phyloP scores from a whole-genome alignment of 2,888 invertebrate genomes.

The Aleiodes testaceus region DNA sequence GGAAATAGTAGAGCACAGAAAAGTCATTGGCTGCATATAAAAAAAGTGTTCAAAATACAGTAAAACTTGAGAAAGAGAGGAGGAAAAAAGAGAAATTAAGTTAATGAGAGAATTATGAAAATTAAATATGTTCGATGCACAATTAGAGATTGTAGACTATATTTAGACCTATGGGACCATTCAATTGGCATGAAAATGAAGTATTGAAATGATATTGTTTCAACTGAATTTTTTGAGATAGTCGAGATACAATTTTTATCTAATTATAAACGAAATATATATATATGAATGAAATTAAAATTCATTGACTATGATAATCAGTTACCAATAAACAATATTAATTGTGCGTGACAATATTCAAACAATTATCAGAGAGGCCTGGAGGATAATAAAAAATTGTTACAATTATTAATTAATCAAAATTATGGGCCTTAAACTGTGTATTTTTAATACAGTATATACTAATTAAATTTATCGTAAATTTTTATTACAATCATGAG shows the following conservation, averaged over 20 bases:
- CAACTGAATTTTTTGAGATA: no score
- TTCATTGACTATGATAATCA: conserved; percentile 11
- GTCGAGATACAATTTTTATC: not conserved
- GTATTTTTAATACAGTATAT: conserved; percentile 44
- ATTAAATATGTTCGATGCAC: conserved; percentile 2
- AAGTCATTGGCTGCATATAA: conserved; percentile 68
- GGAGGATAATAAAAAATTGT: not conserved
- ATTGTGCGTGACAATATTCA: conserved; percentile 37
- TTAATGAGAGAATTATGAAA: not conserved
- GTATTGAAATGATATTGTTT: conserved; percentile 16
- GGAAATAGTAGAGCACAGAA: conserved; percentile 61
- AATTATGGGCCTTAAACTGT: conserved; percentile 18
- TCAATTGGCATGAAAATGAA: conserved; percentile 6
- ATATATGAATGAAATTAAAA: not conserved
- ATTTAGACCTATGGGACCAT: conserved; percentile 18
- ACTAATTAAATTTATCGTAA: conserved; percentile 25
- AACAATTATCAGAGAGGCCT: conserved; percentile 5
- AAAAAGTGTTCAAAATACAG: conserved; percentile 40
- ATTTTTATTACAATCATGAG: conserved; percentile 33
- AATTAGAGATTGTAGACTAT: conserved; percentile 10
- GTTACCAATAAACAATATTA: conserved; percentile 24
- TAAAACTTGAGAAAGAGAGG: not conserved
- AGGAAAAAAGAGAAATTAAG: not conserved
- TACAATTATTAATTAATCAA: conserved; percentile 5
- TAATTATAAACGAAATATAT: conserved; percentile 17